Evolutionary conservation across 2,888 invertebrate genomes (phyloP).

Genomic region (Pseudococcus longispinus): DNA sequence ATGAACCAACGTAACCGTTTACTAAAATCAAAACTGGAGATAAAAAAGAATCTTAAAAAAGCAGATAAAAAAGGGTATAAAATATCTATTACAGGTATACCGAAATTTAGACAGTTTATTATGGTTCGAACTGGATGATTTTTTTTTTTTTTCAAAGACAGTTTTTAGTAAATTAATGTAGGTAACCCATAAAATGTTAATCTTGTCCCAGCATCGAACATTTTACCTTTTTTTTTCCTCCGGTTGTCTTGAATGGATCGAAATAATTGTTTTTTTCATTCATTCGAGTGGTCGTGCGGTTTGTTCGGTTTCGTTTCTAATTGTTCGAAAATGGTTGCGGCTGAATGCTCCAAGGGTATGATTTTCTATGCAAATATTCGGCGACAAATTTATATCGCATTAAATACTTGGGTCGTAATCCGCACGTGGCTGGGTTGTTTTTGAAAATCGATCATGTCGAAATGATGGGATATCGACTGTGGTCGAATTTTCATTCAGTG

Average conservation of each 20-base stretch:
- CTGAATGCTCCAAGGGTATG: too few species aligned
- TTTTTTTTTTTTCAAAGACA: background rate
- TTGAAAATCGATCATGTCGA: background rate
- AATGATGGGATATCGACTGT: background rate
- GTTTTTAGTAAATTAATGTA: background rate
- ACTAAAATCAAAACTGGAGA: background rate
- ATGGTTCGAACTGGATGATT: background rate
- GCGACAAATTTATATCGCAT: background rate
- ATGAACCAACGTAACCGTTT: background rate
- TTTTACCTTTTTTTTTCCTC: background rate
- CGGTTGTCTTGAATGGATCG: background rate
- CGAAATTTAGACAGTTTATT: conserved; percentile 14
- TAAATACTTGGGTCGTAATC: background rate
- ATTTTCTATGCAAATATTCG: background rate
- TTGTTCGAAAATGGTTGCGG: background rate
- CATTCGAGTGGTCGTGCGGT: background rate
- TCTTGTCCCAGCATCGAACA: background rate
- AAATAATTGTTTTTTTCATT: conserved; percentile 2
- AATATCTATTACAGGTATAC: background rate
- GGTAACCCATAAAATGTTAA: background rate
- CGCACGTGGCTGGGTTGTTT: background rate
- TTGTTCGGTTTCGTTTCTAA: background rate
- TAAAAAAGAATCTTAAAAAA: conserved; percentile 23
- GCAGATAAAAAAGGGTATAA: background rate
- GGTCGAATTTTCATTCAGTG: background rate